Percentiles rank a stretch among this genome's conserved stretches.
phyloP scores from a whole-genome alignment of 2,888 invertebrate genomes.

The Clepsis dumicolana region DNA sequence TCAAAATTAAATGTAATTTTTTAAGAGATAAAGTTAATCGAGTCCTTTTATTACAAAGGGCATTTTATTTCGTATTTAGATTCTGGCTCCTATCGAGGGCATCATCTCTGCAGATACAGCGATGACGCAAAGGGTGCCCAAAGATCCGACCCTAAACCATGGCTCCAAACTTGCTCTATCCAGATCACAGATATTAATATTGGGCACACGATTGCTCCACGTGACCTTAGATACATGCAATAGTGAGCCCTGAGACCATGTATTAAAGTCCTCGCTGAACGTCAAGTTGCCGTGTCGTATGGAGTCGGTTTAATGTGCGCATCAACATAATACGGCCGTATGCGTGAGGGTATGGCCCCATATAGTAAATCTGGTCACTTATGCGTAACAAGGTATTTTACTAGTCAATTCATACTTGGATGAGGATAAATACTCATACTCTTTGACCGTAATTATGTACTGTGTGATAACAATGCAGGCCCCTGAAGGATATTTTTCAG shows the following conservation, averaged over 20 bases:
- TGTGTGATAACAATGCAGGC: too few relatives aligned
- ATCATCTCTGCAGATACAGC: conserved; percentile 12
- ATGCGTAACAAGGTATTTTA: conserved; percentile 14
- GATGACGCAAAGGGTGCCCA: conserved; percentile 11
- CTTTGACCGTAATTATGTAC: neutral
- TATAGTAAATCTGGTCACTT: conserved; percentile 29
- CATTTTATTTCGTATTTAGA: neutral
- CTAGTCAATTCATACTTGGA: neutral
- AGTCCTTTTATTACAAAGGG: neutral
- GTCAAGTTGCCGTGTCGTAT: neutral
- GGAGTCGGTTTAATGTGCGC: conserved; percentile 31
- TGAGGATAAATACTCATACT: neutral
- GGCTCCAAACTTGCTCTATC: conserved; percentile 38
- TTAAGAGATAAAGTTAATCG: too few relatives aligned
- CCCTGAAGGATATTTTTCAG: too few relatives aligned
- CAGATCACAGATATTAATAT: conserved; percentile 41
- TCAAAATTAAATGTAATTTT: too few relatives aligned
- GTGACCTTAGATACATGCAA: neutral
- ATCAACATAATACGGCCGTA: conserved; percentile 31
- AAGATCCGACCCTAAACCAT: conserved; percentile 34
- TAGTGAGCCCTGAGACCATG: neutral
- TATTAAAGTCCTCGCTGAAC: neutral
- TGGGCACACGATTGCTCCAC: conserved; percentile 18
- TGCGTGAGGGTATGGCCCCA: conserved; percentile 19
- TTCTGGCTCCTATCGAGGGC: neutral